Conservation (phyloP, 2,888 invertebrate genomes). For the Ditylenchus weischeri region DNA sequence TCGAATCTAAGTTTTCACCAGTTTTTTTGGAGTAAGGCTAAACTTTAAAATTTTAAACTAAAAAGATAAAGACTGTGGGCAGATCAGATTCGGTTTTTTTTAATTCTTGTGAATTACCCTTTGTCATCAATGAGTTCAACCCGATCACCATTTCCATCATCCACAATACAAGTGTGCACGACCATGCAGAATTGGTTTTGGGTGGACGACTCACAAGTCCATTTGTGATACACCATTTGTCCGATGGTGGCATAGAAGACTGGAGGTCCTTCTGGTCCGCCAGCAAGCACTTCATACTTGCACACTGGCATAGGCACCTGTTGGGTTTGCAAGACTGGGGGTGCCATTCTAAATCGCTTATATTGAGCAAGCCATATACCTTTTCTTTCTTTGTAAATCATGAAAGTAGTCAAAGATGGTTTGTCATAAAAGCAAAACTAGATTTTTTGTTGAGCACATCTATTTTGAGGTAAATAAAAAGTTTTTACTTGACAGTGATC, state of each 20-base stretch:
- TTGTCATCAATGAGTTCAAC: slow-evolving; percentile 53
- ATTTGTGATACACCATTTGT: slow-evolving; percentile 58
- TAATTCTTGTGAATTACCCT: slow-evolving; percentile 36
- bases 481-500: slow-evolving; percentile 47
- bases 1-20: no score
- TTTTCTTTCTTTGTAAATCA: not conserved
- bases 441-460: slow-evolving; percentile 9
- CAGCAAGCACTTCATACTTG: slow-evolving; percentile 55
- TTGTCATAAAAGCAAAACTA: not conserved
- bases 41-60: no score
- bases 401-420: not conserved
- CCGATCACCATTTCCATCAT: slow-evolving; percentile 55
- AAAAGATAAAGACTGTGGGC: no score
- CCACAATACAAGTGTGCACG: slow-evolving; percentile 54
- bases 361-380: not conserved
- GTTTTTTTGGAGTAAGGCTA: no score
- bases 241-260: slow-evolving; percentile 55
- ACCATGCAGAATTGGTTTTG: slow-evolving; percentile 56
- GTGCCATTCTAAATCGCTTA: slow-evolving; percentile 49
- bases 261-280: slow-evolving; percentile 53
- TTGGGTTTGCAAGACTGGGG: slow-evolving; percentile 52
- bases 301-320: slow-evolving; percentile 56
- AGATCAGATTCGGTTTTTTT: not conserved
- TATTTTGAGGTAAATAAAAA: not conserved
- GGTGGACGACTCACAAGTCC: slow-evolving; percentile 55